A percentile compares a stretch with the other conserved stretches of the same genome.
phyloP scores from a whole-genome alignment of 2,113 vertebrate genomes.

The Chaenogobius annularis region DNA sequence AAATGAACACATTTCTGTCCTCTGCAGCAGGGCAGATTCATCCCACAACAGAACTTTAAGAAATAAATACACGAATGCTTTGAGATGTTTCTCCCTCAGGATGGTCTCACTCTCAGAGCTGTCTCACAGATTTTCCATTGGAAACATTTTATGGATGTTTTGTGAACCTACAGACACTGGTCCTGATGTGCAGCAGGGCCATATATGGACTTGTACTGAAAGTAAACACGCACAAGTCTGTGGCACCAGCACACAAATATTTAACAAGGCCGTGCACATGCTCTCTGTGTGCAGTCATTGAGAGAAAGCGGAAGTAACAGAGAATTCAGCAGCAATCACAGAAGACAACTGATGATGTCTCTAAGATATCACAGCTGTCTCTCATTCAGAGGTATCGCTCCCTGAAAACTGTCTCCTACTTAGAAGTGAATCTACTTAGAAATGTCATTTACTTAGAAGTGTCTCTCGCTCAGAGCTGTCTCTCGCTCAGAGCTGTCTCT shows the following conservation, averaged over 20 bases:
- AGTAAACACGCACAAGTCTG: slow-evolving; percentile 65
- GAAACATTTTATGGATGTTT: slow-evolving; percentile 14
- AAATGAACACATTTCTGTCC: not conserved
- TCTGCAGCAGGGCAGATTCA: not conserved
- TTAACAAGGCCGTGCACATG: slow-evolving; percentile 51
- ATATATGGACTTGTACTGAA: slow-evolving; percentile 72
- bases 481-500: not conserved
- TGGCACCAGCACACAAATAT: slow-evolving; percentile 68
- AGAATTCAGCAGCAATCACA: not conserved
- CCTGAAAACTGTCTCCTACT: no score
- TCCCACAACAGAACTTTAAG: not conserved
- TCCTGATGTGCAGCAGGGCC: slow-evolving; percentile 37
- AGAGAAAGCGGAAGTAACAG: not conserved
- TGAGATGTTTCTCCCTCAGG: not conserved
- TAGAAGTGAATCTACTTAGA: no score
- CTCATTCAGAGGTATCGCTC: not conserved
- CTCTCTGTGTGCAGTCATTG: slow-evolving; percentile 23
- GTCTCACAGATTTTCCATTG: slow-evolving; percentile 2
- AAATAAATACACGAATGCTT: not conserved
- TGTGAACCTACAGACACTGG: slow-evolving; percentile 16
- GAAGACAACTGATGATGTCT: not conserved
- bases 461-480: no score
- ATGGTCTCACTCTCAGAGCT: not conserved
- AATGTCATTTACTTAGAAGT: not conserved
- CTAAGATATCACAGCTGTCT: not conserved